phyloP scores from a whole-genome alignment of 2,797 vertebrate genomes.

The Semaprochilodus insignis region DNA sequence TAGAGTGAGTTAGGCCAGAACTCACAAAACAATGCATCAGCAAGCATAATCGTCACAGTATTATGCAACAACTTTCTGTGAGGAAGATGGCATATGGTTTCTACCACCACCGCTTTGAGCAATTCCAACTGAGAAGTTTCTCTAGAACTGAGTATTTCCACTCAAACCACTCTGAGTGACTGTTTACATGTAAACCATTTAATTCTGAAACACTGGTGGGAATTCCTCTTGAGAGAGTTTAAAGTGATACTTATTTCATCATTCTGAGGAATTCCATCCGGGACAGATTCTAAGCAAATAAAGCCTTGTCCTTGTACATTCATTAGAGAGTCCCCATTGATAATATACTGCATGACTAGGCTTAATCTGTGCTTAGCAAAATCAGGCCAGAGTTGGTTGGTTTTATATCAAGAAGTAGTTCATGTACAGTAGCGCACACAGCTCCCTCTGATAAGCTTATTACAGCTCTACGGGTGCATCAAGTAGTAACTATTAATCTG shows the following conservation, averaged over 20 bases:
- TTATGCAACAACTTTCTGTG: too few relatives aligned
- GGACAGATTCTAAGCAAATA: background rate
- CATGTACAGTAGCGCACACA: background rate
- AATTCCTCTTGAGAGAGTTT: background rate
- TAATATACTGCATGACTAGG: background rate
- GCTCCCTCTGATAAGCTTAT: background rate
- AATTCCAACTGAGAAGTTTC: too few relatives aligned
- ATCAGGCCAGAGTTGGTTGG: slow-evolving; percentile 14
- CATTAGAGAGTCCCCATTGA: background rate
- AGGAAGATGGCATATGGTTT: too few relatives aligned
- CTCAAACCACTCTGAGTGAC: too few relatives aligned
- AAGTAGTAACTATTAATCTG: background rate
- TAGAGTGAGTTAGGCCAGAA: too few relatives aligned
- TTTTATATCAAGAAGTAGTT: slow-evolving; percentile 13
- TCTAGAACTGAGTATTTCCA: too few relatives aligned
- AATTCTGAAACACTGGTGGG: too few relatives aligned
- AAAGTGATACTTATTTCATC: background rate
- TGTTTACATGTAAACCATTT: too few relatives aligned
- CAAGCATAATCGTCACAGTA: too few relatives aligned
- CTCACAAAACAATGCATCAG: too few relatives aligned
- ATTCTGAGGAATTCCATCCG: background rate
- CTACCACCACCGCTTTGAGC: too few relatives aligned
- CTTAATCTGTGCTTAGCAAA: background rate
- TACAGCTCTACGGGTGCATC: background rate
- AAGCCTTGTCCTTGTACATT: background rate